Evolutionary conservation across 2,888 invertebrate species (phyloP).

Genomic region (Caprella mutica): DNA sequence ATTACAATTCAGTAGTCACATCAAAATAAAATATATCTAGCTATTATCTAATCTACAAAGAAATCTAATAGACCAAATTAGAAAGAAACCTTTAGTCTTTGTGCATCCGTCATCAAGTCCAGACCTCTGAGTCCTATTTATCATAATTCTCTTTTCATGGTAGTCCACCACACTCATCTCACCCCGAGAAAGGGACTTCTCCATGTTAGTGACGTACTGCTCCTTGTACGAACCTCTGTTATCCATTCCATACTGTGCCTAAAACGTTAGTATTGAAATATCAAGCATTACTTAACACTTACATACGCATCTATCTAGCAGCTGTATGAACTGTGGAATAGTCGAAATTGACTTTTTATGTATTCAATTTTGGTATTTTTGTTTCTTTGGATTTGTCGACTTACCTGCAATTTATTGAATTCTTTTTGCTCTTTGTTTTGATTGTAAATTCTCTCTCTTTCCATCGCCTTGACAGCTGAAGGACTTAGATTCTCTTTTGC

Average conservation of each 20-base stretch:
- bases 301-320: too few relatives aligned
- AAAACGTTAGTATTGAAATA: too few relatives aligned
- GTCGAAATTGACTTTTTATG: too few relatives aligned
- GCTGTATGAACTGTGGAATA: too few relatives aligned
- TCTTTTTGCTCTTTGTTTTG: too few relatives aligned
- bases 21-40: background rate
- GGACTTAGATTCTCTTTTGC: too few relatives aligned
- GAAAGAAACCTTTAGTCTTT: slow-evolving; percentile 53
- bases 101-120: slow-evolving; percentile 73
- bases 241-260: slow-evolving; percentile 82
- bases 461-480: too few relatives aligned
- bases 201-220: slow-evolving; percentile 65
- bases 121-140: slow-evolving; percentile 60
- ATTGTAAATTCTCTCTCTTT: too few relatives aligned
- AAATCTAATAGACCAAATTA: background rate
- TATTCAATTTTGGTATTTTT: too few relatives aligned
- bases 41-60: background rate
- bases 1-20: background rate
- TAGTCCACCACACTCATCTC: slow-evolving; percentile 74
- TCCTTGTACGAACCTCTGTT: slow-evolving; percentile 69
- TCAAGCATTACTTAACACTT: too few relatives aligned
- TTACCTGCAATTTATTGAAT: too few relatives aligned
- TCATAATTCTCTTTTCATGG: slow-evolving; percentile 65
- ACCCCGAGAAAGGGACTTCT: slow-evolving; percentile 68
- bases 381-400: too few relatives aligned